phyloP scores from a whole-genome alignment of 2,888 invertebrate species.

The Brachylomia viminalis region DNA sequence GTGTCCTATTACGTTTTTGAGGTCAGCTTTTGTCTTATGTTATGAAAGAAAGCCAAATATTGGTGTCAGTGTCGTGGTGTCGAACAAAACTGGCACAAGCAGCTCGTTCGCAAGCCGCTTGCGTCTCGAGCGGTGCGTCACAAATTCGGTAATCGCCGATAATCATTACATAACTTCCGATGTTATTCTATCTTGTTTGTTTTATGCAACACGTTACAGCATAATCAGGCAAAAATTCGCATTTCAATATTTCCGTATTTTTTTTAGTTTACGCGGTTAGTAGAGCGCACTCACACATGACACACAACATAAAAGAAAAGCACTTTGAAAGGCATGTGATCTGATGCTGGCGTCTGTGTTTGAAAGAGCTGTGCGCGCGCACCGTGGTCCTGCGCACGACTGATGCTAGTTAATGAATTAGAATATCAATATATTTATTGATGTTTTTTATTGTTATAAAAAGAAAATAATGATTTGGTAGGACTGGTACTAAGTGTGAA shows the following conservation, averaged over 20 bases:
- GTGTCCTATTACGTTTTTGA: conserved; percentile 61
- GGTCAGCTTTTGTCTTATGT: conserved; percentile 83
- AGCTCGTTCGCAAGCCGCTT: conserved; percentile 77
- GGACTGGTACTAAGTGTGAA: background rate
- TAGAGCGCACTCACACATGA: conserved; percentile 27
- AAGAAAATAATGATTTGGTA: background rate
- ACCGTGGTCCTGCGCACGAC: conserved; percentile 6
- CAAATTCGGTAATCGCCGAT: conserved; percentile 78
- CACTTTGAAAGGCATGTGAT: conserved; percentile 29
- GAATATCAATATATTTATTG: background rate
- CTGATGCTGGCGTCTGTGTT: conserved; percentile 25
- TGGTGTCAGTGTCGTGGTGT: conserved; percentile 85
- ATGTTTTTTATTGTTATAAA: too few relatives aligned
- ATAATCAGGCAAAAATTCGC: conserved; percentile 59
- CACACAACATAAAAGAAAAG: conserved; percentile 30
- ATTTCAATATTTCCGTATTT: conserved; percentile 50
- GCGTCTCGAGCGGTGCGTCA: conserved; percentile 83
- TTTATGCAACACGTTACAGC: conserved; percentile 78
- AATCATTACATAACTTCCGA: conserved; percentile 83
- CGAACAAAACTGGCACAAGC: conserved; percentile 79
- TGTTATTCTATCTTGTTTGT: conserved; percentile 76
- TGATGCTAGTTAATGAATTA: background rate
- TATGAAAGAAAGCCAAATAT: conserved; percentile 83
- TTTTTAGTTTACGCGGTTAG: conserved; percentile 31
- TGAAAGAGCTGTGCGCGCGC: conserved; percentile 39